Percentiles rank a stretch among this genome's conserved stretches.
Evolutionary conservation across 2,113 vertebrate genomes (phyloP).

Genomic region (Bagarius yarrelli): DNA sequence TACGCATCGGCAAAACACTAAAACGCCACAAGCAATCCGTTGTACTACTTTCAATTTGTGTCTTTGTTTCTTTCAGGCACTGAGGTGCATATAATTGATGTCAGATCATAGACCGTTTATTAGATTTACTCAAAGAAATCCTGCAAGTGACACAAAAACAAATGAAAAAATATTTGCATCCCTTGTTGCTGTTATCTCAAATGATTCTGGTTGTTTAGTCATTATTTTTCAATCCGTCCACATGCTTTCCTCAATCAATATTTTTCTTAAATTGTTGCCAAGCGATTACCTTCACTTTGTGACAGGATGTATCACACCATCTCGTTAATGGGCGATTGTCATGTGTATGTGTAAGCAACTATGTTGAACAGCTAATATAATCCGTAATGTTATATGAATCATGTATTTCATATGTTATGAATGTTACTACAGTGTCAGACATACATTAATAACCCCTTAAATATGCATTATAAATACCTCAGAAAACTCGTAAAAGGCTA

Average conservation of each 20-base stretch:
- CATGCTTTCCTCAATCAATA: constrained; percentile 62
- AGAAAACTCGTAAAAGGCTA: neutral
- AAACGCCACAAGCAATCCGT: neutral
- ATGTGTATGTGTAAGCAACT: too few relatives aligned
- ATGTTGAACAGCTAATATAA: neutral
- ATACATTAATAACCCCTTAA: neutral
- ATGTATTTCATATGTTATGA: neutral
- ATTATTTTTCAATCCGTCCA: constrained; percentile 60
- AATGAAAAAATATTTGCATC: constrained; percentile 48
- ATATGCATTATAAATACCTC: neutral
- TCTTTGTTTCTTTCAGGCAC: constrained; percentile 37
- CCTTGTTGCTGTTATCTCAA: constrained; percentile 25
- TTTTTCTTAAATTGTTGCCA: constrained; percentile 70
- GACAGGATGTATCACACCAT: neutral
- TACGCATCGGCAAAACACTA: neutral
- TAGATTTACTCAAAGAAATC: constrained; percentile 37
- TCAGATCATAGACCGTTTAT: constrained; percentile 46
- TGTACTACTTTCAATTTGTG: neutral
- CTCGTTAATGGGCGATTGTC: neutral
- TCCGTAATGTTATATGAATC: neutral
- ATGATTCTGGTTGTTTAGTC: constrained; percentile 62
- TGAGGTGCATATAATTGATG: constrained; percentile 50
- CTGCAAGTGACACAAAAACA: constrained; percentile 49
- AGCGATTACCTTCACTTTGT: constrained; percentile 19
- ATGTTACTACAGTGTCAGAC: neutral